Evolutionary conservation across 2,888 invertebrate genomes (phyloP), one percentile per base, ranked within the genome.

Genomic region (Xylophagus ater): DNA sequence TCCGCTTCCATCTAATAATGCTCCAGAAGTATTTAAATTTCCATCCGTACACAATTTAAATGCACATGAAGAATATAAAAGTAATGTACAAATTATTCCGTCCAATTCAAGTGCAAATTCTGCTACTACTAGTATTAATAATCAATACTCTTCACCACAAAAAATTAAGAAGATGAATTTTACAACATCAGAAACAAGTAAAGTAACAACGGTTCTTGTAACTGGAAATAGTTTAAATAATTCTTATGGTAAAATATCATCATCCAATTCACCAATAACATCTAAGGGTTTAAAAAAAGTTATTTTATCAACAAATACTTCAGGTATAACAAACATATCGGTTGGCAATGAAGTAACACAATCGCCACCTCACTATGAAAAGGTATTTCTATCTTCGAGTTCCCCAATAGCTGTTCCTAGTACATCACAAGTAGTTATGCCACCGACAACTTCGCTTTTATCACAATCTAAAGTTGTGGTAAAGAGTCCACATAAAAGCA

Each of bases 61-160:
- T 51, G 39, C 51, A 53, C 37, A 29, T 31, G 57, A 56, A 41
- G 53, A 53, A 46, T 62, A 59, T 44, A 62, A 61, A 52, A 63
- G 63, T 48, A 63, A 63, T 49, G 64, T 63, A 53, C 64, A 63
- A 61, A 64, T 63, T 28, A 63, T 63, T 57, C 63, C 63, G 62
- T 63, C 63, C 64, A 62, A 56, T 54, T 53, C 51, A 15, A 9
- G 10, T 4, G 18, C 18, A 18, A n/a, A 4, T 18, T 2, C 29
- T 8, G 10, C 24, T 4, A 29, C 13, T 4, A 2, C 14, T 13
- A 14, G 13, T 4, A 14, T 7, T 15, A 47, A 46, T 26, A 60
- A 59, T 48, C 55, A 59, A 32, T 60, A 60, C 37, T 56, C 59
- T 15, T 56, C 56, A 20, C 58, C 60, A 19, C 44, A 53, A 3